Base-by-base conservation (phyloP, 2,113 vertebrate genomes). In the Sitta europaea region DNA sequence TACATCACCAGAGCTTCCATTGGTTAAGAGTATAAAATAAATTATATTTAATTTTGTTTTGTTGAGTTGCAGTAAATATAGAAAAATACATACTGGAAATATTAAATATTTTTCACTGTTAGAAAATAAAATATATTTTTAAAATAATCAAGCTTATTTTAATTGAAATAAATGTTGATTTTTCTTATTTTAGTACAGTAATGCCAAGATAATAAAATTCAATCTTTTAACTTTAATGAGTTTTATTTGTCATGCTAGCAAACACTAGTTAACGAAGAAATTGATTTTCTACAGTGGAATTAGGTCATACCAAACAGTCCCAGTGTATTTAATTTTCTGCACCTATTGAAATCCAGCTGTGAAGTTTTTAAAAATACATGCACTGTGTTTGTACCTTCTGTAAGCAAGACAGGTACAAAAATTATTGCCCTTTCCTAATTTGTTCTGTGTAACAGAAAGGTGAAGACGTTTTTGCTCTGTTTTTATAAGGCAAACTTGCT, bases 221-320 rank as follows among this genome's bases (percentile, higher is more conserved):
- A 88, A 67, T 92, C 55, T 85, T 89, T 89, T 95, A 66, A 67
- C 20, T 74, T 73, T 83, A 85, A 89, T 74, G 66, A 90, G 31
- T 83, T 91, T 76, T 82, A 90, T 63, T 92, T 73, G 66, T 83
- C 74, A 83, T 54, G 83, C 63, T 74, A 54, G 38, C 29, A 93
- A 93, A 73, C 28, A 79, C 62, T 81, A 88, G 63, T 85, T 91
- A 89, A 90, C 73, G 40, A 90, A 91, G 53, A 94, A 95, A 96
- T 72, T 63, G 42, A 95, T 96, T 97, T 93, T 90, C 59, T 82
- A 25, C 66, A 53, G 63, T 77, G 33, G 55, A 95, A 94, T 85
- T 95, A 78, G 71, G 80, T 91, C 92, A 65, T 24, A 67, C 53
- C 35, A 83, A 94, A 85, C 29, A 68, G 18, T 86, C n/a, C 2